Base-by-base conservation (phyloP, 2,888 invertebrate species). In the Paralinhomoeus sp. region DNA sequence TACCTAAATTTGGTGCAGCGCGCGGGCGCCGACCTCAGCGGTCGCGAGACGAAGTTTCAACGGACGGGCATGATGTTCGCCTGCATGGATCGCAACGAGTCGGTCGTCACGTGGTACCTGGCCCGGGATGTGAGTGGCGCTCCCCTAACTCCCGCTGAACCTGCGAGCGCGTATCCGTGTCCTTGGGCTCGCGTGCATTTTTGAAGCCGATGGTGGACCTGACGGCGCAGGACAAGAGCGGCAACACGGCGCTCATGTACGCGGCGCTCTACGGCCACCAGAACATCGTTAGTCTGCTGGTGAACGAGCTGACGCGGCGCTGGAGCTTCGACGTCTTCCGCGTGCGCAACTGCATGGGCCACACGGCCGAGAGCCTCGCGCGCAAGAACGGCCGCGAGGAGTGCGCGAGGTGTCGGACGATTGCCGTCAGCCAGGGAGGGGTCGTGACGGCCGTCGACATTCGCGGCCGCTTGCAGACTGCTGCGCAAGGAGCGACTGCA, bases 221-320 rank as follows among this genome's bases (percentile, higher is more conserved):
- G 20, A 35, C 36, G 2, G 37, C 22, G 22, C 22, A 36, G 23
- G 46, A 46, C 41, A 17, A 20, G 5, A 33, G 24, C 31, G 46
- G 46, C 34, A 46, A 47, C 40, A 47, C 41, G 39, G 44, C 42
- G 24, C 31, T 47, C 34, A 44, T 47, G 41, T 47, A 47, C 42
- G 47, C 47, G 15, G 44, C 41, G 17, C 21, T 41, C 24, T 24
- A 41, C 31, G 41, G 41, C 24, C 37, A 46, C 39, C 24, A 34
- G 34, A 23, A 27, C 15, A 37, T 46, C 37, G 27, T 40, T 1
- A n/a, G 33, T 2, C 27, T 44, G 34, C 38, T 46, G 3, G 39
- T 41, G 20, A 37, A 40, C 23, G 21, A 33, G 22, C 37, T 46
- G 24, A 41, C 40, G 9, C 39, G 44, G 3, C 15, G 36, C 7